phyloP scores from a whole-genome alignment of 2,888 invertebrate species.

The Pilophorus perplexus region DNA sequence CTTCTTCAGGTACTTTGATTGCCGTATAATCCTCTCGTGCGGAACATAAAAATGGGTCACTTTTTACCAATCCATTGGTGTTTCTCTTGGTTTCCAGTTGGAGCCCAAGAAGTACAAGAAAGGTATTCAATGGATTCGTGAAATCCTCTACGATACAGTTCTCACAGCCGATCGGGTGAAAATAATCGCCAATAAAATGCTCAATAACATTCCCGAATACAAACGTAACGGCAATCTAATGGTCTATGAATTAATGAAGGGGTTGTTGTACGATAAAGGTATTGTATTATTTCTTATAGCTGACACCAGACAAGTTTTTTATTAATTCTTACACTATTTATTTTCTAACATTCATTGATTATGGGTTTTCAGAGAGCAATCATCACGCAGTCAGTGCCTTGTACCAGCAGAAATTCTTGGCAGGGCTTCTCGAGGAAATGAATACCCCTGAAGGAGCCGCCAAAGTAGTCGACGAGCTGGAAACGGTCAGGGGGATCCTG shows the following conservation, averaged over 20 bases:
- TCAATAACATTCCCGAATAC: conserved; percentile 74
- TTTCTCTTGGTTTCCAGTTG: conserved; percentile 56
- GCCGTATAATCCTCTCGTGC: too few relatives aligned
- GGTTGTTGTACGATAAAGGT: conserved; percentile 62
- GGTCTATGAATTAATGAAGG: conserved; percentile 61
- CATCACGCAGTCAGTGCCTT: conserved; percentile 67
- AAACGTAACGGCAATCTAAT: conserved; percentile 72
- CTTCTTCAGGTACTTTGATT: conserved; percentile 67
- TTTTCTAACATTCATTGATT: too few relatives aligned
- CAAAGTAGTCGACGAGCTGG: conserved; percentile 58
- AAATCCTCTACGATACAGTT: conserved; percentile 69
- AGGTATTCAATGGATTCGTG: conserved; percentile 73
- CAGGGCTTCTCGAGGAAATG: conserved; percentile 62
- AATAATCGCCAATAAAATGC: conserved; percentile 75
- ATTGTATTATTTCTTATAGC: conserved; percentile 41
- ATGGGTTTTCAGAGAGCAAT: conserved; percentile 69
- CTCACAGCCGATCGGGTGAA: conserved; percentile 71
- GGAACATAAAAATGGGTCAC: too few relatives aligned
- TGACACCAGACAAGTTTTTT: too few relatives aligned
- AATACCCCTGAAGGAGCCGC: conserved; percentile 56
- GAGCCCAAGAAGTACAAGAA: conserved; percentile 71
- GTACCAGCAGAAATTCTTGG: conserved; percentile 74
- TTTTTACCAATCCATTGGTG: neutral
- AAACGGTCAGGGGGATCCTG: conserved; percentile 60
- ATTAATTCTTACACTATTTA: too few relatives aligned